Conservation (phyloP, 2,888 invertebrate species). For the Dexiosoma caninum region DNA sequence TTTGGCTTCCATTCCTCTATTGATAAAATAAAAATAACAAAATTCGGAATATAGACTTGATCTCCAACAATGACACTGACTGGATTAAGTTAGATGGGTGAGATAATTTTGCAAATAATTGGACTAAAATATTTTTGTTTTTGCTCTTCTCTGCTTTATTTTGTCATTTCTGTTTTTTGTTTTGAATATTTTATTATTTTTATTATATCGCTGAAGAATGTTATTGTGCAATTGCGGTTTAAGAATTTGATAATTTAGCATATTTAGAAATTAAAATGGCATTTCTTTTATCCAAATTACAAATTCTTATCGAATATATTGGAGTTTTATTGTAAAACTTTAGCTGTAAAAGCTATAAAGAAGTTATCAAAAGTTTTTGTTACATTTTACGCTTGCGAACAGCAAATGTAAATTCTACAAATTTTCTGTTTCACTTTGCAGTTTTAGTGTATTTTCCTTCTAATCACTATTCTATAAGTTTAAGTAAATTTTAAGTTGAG, state of each 20-base stretch:
- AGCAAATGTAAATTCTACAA: too few relatives aligned
- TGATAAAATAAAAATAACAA: background rate
- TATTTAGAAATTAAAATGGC: background rate
- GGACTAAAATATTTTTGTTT: constrained; percentile 50
- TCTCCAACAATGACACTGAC: constrained; percentile 59
- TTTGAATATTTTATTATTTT: background rate
- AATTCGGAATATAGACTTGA: constrained; percentile 55
- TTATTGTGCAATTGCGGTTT: constrained; percentile 40
- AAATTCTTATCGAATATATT: background rate
- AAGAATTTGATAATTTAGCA: constrained; percentile 16
- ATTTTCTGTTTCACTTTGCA: too few relatives aligned
- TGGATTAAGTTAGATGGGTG: constrained; percentile 62
- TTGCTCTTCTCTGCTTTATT: background rate
- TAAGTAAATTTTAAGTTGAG: too few relatives aligned
- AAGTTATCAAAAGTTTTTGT: too few relatives aligned
- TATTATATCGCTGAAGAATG: background rate
- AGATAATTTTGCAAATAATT: constrained; percentile 63
- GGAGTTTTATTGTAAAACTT: too few relatives aligned
- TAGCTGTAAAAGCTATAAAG: too few relatives aligned
- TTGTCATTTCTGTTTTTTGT: background rate
- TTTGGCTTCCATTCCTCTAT: constrained; percentile 49
- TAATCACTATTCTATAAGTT: too few relatives aligned
- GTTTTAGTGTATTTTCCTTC: too few relatives aligned
- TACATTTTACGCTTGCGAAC: too few relatives aligned
- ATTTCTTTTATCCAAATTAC: background rate